phyloP scores from a whole-genome alignment of 2,797 vertebrate genomes.

The Miichthys miiuy region DNA sequence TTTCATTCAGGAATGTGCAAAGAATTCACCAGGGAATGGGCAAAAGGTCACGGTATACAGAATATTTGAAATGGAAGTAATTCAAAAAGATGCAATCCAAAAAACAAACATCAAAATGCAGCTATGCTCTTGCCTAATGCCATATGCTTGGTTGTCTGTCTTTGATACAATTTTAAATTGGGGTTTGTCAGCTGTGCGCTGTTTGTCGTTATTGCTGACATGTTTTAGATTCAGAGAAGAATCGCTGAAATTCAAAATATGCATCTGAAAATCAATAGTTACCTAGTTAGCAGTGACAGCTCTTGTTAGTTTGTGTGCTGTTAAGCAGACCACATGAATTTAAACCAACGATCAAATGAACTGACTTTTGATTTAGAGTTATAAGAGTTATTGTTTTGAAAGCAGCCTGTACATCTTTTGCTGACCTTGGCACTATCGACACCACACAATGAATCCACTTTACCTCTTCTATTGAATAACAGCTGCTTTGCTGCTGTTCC shows the following conservation, averaged over 20 bases:
- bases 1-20: too few species aligned
- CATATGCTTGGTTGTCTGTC: background rate
- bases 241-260: background rate
- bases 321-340: background rate
- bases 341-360: background rate
- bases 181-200: background rate
- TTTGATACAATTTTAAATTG: background rate
- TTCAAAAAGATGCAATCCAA: too few species aligned
- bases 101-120: too few species aligned
- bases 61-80: too few species aligned
- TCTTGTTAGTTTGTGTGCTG: background rate
- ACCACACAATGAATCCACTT: background rate
- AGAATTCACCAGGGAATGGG: too few species aligned
- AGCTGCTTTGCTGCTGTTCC: constrained; percentile 36
- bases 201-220: too few species aligned
- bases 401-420: background rate
- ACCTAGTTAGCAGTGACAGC: background rate
- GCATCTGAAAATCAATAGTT: background rate
- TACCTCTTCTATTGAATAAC: constrained; percentile 64
- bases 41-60: too few species aligned
- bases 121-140: too few species aligned
- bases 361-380: too few species aligned
- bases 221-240: background rate
- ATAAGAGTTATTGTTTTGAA: background rate
- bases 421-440: background rate